Percentiles rank a stretch among this genome's conserved stretches.
These are phyloP conservation scores for Penaeus vannamei DNA, from an alignment of 1,140 invertebrate species.

Conservation along the genomic window DNA sequence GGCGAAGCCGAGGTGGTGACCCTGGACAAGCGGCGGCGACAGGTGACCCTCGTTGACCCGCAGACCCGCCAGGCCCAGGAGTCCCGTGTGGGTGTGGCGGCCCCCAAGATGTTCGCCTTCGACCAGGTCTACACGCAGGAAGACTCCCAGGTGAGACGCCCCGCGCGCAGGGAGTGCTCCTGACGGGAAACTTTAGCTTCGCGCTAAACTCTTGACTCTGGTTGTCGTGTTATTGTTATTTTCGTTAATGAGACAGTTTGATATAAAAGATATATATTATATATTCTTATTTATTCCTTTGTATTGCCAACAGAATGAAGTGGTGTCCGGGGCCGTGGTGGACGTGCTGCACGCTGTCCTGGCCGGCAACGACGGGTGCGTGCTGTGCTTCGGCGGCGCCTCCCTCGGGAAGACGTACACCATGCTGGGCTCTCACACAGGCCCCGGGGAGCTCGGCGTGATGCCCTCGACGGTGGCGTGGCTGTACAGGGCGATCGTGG, in stretches of 20 bases:
- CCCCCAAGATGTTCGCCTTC: slow-evolving; percentile 97
- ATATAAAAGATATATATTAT: no score
- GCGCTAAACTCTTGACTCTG: neutral
- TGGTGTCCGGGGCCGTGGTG: slow-evolving; percentile 88
- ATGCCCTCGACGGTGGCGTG: slow-evolving; percentile 94
- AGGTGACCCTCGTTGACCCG: slow-evolving; percentile 90
- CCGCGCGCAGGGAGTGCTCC: neutral
- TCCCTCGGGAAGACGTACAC: slow-evolving; percentile 90
- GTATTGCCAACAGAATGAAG: slow-evolving; percentile 80
- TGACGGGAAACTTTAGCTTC: neutral
- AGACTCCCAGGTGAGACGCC: slow-evolving; percentile 84
- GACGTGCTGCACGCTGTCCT: slow-evolving; percentile 95
- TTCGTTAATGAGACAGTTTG: no score
- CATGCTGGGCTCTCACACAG: slow-evolving; percentile 88
- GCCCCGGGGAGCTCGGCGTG: slow-evolving; percentile 83
- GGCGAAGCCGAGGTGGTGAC: slow-evolving; percentile 75
- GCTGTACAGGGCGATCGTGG: slow-evolving; percentile 93
- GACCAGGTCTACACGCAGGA: slow-evolving; percentile 93
- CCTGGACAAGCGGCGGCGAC: slow-evolving; percentile 90
- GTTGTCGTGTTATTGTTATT: no score
- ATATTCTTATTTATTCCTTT: neutral
- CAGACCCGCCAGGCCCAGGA: slow-evolving; percentile 74
- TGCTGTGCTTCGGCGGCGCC: slow-evolving; percentile 93
- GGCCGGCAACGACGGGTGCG: slow-evolving; percentile 93
- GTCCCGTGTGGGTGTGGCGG: slow-evolving; percentile 81